phyloP scores from a whole-genome alignment of 2,797 vertebrate genomes.

The Acrossocheilus wenchowensis region DNA sequence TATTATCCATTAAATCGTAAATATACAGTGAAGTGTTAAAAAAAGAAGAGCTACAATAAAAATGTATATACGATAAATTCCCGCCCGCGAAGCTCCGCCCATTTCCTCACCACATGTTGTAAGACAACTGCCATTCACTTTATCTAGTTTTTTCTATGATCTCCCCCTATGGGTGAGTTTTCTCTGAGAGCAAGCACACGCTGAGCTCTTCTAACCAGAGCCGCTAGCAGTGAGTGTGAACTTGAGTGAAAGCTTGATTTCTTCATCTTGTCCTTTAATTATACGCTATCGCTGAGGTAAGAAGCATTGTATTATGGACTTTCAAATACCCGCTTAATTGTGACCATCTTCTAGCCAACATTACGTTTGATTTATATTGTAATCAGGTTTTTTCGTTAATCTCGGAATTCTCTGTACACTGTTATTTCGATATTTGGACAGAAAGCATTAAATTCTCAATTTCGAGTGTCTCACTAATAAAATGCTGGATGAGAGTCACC shows the following conservation, averaged over 20 bases:
- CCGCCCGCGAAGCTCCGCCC: background rate
- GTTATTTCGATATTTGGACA: background rate
- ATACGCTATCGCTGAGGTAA: slow-evolving; percentile 25
- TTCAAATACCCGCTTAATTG: background rate
- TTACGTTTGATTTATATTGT: background rate
- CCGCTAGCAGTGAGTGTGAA: background rate
- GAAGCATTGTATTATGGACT: background rate
- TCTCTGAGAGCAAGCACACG: background rate
- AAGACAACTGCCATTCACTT: background rate
- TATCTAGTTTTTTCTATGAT: background rate
- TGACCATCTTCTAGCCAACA: background rate
- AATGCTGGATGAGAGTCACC: background rate
- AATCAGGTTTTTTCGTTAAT: background rate
- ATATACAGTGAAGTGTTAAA: background rate
- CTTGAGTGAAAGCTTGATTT: background rate
- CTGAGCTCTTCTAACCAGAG: background rate
- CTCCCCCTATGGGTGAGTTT: slow-evolving; percentile 4
- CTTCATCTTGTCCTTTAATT: slow-evolving; percentile 15
- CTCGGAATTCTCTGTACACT: background rate
- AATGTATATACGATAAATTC: background rate
- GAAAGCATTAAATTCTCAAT: background rate
- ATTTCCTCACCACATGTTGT: background rate
- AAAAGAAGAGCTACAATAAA: background rate
- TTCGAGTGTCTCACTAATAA: background rate
- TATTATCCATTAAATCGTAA: background rate